Conservation (phyloP, 2,888 invertebrate genomes). For the Meandrusa payeni region DNA sequence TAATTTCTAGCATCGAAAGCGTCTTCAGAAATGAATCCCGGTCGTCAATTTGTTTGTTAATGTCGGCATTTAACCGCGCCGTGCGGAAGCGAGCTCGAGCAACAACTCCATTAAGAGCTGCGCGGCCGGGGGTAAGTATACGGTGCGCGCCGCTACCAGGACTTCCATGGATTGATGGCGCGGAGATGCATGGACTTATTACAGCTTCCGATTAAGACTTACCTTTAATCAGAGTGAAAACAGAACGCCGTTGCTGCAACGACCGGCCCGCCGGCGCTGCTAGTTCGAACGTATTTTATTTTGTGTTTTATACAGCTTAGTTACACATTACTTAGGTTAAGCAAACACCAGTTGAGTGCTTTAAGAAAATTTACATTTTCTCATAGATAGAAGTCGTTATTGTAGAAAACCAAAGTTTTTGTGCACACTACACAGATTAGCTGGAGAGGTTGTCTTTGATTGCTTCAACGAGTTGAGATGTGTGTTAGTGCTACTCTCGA, state of each 20-base stretch:
- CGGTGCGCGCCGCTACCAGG: constrained; percentile 5
- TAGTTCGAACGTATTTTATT: no score
- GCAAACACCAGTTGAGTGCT: no score
- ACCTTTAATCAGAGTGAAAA: constrained; percentile 9
- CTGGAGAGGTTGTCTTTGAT: no score
- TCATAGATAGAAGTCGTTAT: no score
- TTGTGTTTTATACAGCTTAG: no score
- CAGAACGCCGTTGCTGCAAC: neutral
- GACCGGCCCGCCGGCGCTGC: no score
- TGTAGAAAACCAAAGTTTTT: no score
- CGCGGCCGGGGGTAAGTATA: constrained; percentile 8
- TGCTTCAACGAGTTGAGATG: no score
- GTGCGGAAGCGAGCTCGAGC: constrained; percentile 11
- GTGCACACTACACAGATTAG: no score
- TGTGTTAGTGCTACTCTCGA: no score
- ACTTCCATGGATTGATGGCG: constrained; percentile 15
- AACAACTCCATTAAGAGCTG: constrained; percentile 21
- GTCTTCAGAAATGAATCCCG: constrained; percentile 3
- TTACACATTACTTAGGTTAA: no score
- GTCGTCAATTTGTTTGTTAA: constrained; percentile 17
- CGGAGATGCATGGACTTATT: constrained; percentile 13
- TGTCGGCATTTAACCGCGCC: constrained; percentile 11
- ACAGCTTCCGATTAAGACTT: constrained; percentile 13
- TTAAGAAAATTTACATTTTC: no score
- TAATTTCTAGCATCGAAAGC: neutral